These are phyloP conservation scores for Agrotis ipsilon DNA, from an alignment of 2,888 invertebrate species.

Conservation along the genomic window DNA sequence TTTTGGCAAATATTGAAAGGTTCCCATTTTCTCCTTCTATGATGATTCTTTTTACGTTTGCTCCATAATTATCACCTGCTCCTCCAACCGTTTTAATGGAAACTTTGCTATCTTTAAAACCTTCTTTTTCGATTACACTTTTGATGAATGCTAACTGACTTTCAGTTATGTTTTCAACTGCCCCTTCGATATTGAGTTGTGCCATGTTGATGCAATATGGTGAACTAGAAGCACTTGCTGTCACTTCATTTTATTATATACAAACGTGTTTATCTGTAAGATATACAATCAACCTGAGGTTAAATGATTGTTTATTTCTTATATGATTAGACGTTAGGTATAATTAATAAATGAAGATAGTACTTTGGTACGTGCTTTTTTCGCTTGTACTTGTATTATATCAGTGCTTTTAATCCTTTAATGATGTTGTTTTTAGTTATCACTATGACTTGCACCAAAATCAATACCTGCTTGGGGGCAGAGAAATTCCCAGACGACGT, in stretches of 20 bases:
- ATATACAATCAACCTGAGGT: slow-evolving; percentile 1
- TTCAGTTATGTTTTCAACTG: slow-evolving; percentile 60
- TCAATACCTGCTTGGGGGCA: no score
- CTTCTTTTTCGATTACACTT: slow-evolving; percentile 68
- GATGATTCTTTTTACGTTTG: slow-evolving; percentile 65
- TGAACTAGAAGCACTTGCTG: not conserved
- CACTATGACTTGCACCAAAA: not conserved
- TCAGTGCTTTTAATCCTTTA: not conserved
- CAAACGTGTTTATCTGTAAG: slow-evolving; percentile 21
- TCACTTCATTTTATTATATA: slow-evolving; percentile 6
- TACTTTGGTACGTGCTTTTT: not conserved
- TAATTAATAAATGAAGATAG: not conserved
- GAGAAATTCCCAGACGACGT: no score
- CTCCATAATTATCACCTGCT: slow-evolving; percentile 71
- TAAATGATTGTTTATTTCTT: slow-evolving; percentile 3
- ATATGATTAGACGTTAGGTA: not conserved
- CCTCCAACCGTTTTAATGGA: slow-evolving; percentile 66
- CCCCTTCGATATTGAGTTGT: slow-evolving; percentile 67
- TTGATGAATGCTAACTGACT: slow-evolving; percentile 70
- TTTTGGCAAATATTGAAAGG: slow-evolving; percentile 72
- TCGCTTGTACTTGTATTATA: not conserved
- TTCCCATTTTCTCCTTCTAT: slow-evolving; percentile 63
- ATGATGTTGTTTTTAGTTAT: not conserved
- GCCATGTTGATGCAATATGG: slow-evolving; percentile 50
- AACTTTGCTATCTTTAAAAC: slow-evolving; percentile 66